Evolutionary conservation across 2,888 invertebrate species (phyloP).

Genomic region (Lottia scabra): DNA sequence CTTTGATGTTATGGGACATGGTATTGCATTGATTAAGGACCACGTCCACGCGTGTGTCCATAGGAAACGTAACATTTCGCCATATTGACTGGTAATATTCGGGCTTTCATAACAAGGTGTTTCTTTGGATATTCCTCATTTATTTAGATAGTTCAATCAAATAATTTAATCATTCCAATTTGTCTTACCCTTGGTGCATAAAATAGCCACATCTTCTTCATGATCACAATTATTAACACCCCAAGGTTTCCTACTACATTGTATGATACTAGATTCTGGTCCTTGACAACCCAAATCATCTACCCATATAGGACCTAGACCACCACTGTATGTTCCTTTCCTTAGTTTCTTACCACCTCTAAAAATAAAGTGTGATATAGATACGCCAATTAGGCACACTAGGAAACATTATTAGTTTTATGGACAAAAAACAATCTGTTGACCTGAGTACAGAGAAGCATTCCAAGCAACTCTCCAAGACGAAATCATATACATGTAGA

Average conservation of each 20-base stretch:
- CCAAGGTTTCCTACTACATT: constrained; percentile 27
- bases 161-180: neutral
- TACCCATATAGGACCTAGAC: constrained; percentile 22
- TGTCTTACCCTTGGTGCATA: constrained; percentile 20
- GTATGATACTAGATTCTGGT: constrained; percentile 16
- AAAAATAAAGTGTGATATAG: neutral
- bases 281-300: constrained; percentile 35
- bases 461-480: too few species aligned
- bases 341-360: neutral
- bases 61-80: too few species aligned
- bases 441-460: too few species aligned
- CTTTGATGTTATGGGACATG: too few species aligned
- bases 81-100: too few species aligned
- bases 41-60: too few species aligned
- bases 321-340: neutral
- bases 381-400: neutral
- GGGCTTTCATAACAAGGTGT: too few species aligned
- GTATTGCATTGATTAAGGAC: too few species aligned
- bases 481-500: too few species aligned
- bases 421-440: too few species aligned
- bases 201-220: constrained; percentile 33
- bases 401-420: too few species aligned
- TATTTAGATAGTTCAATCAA: neutral
- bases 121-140: too few species aligned
- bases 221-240: constrained; percentile 33